A percentile compares a stretch with the other conserved stretches of the same genome.
phyloP scores from a whole-genome alignment of 2,888 invertebrate species.

The Deilephila elpenor region DNA sequence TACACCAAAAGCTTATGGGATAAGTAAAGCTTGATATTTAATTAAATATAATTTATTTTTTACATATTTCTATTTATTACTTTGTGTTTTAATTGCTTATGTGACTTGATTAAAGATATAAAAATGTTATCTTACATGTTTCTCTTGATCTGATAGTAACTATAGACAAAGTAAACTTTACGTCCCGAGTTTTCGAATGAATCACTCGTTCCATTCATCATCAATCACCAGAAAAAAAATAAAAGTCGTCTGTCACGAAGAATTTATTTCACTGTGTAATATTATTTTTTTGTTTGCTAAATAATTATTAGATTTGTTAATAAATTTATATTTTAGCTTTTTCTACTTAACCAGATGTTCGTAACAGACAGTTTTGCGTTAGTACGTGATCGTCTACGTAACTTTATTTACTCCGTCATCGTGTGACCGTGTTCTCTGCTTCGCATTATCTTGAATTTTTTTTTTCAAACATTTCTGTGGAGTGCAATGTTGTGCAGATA shows the following conservation, averaged over 20 bases:
- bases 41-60: background rate
- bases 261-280: constrained; percentile 66
- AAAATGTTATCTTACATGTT: no score
- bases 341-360: constrained; percentile 51
- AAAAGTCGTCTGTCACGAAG: constrained; percentile 63
- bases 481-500: constrained; percentile 79
- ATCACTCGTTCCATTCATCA: constrained; percentile 33
- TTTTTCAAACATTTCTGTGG: constrained; percentile 62
- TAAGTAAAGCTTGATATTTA: background rate
- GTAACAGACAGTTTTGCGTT: constrained; percentile 56
- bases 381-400: constrained; percentile 59
- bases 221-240: constrained; percentile 60
- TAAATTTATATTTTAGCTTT: constrained; percentile 65
- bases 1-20: background rate
- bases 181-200: constrained; percentile 26
- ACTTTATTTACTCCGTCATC: constrained; percentile 70
- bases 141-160: background rate
- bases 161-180: constrained; percentile 24
- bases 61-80: background rate
- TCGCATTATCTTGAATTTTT: constrained; percentile 64
- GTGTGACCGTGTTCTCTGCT: constrained; percentile 68
- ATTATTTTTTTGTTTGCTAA: constrained; percentile 72
- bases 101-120: no score
- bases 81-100: no score
- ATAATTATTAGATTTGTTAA: constrained; percentile 60